phyloP scores from a whole-genome alignment of 92 coral and sea anemone species.

The Nematostella vectensis region DNA sequence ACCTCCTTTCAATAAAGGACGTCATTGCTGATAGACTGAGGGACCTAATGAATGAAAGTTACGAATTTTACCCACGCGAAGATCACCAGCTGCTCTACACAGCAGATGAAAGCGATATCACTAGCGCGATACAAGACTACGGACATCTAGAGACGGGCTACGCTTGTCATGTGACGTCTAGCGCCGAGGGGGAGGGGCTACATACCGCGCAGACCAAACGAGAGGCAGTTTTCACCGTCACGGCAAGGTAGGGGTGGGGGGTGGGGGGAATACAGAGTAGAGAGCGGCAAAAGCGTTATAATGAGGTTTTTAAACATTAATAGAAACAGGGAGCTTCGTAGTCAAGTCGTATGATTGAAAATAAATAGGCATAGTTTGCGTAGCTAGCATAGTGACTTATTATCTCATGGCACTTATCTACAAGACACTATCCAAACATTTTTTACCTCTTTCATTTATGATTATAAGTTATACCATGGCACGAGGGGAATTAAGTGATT shows the following conservation, averaged over 20 bases:
- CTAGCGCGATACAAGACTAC: constrained; percentile 19
- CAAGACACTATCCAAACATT: no score
- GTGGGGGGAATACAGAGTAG: no score
- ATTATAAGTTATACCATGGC: no score
- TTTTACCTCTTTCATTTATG: no score
- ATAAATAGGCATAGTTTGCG: no score
- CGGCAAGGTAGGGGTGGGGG: constrained; percentile 26
- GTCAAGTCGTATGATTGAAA: no score
- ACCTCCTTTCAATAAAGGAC: constrained; percentile 50
- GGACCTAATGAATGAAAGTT: constrained; percentile 19
- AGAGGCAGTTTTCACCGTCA: constrained; percentile 27
- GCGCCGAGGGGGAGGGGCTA: constrained; percentile 49
- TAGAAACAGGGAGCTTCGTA: no score
- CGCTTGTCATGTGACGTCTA: constrained; percentile 28
- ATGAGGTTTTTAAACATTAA: no score
- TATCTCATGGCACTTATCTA: no score
- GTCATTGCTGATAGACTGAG: constrained; percentile 24
- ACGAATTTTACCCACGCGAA: constrained; percentile 54
- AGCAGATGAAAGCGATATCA: constrained; percentile 22
- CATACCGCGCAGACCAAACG: constrained; percentile 19
- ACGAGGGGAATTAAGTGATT: no score
- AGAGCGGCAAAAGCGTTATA: no score
- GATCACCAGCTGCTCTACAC: constrained; percentile 36
- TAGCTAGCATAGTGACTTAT: no score
- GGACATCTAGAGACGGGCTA: constrained; percentile 35